Conservation (phyloP, 92 coral and sea anemone genomes). For the Epizoanthus stellaris region DNA sequence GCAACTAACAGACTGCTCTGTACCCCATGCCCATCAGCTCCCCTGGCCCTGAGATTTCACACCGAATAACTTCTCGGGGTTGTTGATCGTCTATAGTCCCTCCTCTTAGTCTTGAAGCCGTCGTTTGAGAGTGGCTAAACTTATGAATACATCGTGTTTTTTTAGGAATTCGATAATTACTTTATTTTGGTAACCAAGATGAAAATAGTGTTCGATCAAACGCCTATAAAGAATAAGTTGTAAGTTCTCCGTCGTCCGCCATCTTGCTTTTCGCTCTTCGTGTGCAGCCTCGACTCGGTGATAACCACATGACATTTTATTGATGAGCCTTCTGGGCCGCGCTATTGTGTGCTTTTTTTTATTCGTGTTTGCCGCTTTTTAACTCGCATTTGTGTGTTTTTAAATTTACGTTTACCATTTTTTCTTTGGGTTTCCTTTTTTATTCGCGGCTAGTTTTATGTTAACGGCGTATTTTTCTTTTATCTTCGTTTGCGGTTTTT, state of each 20-base stretch:
- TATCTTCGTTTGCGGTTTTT: no score
- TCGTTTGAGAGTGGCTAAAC: not conserved
- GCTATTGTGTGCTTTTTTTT: not conserved
- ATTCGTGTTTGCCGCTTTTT: not conserved
- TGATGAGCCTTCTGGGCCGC: not conserved
- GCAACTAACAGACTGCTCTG: conserved; percentile 22
- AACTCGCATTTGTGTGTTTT: not conserved
- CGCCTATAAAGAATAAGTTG: no score
- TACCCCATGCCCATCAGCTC: conserved; percentile 16
- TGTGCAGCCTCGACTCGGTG: not conserved
- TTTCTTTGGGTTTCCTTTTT: not conserved
- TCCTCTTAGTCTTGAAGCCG: not conserved
- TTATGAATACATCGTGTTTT: not conserved
- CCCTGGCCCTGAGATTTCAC: conserved; percentile 21
- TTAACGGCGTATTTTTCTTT: not conserved
- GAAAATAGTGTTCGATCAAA: not conserved
- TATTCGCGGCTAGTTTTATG: not conserved
- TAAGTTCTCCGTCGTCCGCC: not conserved
- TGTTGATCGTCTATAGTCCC: not conserved
- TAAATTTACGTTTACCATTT: not conserved
- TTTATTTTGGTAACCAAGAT: conserved; percentile 1
- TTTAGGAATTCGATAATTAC: not conserved
- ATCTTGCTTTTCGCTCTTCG: not conserved
- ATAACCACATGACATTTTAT: not conserved
- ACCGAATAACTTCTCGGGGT: conserved; percentile 7